These are phyloP conservation scores for Eupithecia exiguata DNA, from an alignment of 2,888 invertebrate genomes.

Conservation along the genomic window DNA sequence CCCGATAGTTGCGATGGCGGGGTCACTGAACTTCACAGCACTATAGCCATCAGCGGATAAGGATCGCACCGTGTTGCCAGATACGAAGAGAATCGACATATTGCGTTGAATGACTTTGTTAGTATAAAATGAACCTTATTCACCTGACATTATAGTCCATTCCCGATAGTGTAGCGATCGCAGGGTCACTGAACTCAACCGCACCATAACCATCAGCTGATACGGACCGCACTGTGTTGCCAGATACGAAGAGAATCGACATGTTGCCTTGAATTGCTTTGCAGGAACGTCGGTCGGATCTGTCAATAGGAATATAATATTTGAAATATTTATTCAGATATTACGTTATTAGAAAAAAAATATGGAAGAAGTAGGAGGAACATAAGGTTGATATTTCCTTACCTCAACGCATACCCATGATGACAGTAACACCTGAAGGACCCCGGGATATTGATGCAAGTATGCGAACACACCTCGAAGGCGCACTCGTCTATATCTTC, in stretches of 20 bases:
- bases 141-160: conserved; percentile 64
- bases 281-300: conserved; percentile 86
- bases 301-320: conserved; percentile 44
- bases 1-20: conserved; percentile 52
- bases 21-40: conserved; percentile 55
- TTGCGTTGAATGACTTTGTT: conserved; percentile 58
- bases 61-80: conserved; percentile 83
- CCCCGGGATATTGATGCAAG: conserved; percentile 83
- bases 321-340: not conserved
- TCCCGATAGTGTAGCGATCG: conserved; percentile 52
- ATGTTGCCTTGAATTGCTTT: conserved; percentile 85
- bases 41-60: conserved; percentile 63
- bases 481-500: conserved; percentile 89
- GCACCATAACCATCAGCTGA: conserved; percentile 57
- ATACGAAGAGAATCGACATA: conserved; percentile 81
- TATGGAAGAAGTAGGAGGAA: not conserved
- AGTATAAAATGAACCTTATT: not conserved
- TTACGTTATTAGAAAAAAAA: too few relatives aligned
- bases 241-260: conserved; percentile 81
- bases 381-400: conserved; percentile 16
- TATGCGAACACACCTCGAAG: conserved; percentile 85
- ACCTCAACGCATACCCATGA: conserved; percentile 84
- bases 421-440: conserved; percentile 85
- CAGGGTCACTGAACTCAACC: conserved; percentile 55
- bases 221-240: conserved; percentile 83